A percentile compares a stretch with the other conserved stretches of the same genome.
Conservation (phyloP, 2,113 vertebrate species). For the Ctenodactylus gundi region DNA sequence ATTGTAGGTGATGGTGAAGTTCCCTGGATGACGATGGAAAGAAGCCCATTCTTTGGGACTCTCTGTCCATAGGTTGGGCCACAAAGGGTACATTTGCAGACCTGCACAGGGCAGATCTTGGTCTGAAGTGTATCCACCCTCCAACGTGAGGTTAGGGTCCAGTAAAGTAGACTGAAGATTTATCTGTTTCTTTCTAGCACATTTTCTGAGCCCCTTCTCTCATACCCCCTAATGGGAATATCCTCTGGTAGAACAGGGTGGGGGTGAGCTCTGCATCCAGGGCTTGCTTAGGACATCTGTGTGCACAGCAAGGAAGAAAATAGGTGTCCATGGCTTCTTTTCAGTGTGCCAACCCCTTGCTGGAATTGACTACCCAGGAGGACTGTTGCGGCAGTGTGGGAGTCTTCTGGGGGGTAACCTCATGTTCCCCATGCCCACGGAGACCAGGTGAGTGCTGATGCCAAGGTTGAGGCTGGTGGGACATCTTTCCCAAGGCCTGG, state of each 20-base stretch:
- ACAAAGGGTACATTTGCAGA: not conserved
- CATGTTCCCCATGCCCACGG: constrained; percentile 90
- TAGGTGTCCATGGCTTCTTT: constrained; percentile 41
- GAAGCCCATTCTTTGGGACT: not conserved
- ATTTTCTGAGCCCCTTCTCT: not conserved
- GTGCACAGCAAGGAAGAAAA: not conserved
- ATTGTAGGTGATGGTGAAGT: no score
- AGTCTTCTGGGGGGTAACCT: constrained; percentile 92
- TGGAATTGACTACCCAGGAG: constrained; percentile 92
- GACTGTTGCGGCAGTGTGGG: constrained; percentile 96
- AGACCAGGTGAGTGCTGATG: constrained; percentile 91
- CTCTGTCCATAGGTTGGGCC: not conserved
- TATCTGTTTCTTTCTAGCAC: not conserved
- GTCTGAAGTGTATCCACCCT: not conserved
- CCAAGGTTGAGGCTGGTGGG: constrained; percentile 33
- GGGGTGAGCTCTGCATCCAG: not conserved
- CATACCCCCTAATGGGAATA: not conserved
- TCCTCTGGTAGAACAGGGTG: not conserved
- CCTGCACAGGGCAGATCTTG: not conserved
- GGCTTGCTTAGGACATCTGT: not conserved
- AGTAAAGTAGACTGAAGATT: not conserved
- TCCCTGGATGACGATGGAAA: not conserved
- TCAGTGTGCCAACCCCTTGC: constrained; percentile 93
- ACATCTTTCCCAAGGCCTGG: constrained; percentile 60
- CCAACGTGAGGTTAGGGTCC: not conserved